These are phyloP conservation scores for Drosophila prolongata DNA, from an alignment of 2,888 invertebrate genomes.

Conservation along the genomic window DNA sequence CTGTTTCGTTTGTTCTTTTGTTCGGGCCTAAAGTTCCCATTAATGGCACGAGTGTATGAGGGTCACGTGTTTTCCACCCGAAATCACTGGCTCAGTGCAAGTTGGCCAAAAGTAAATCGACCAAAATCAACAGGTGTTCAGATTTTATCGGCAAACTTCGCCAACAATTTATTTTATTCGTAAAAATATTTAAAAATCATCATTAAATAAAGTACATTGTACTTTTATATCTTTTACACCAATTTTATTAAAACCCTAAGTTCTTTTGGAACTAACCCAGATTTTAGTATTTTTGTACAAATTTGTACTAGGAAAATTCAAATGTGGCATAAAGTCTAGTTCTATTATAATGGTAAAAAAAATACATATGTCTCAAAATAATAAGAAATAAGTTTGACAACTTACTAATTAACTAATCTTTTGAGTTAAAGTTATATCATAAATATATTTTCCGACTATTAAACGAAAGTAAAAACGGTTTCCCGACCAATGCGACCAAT, in stretches of 20 bases:
- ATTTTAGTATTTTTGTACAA: too few relatives aligned
- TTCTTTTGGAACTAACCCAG: too few relatives aligned
- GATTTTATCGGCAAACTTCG: background rate
- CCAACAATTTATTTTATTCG: background rate
- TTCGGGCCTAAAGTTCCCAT: constrained; percentile 24
- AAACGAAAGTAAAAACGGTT: background rate
- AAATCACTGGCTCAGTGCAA: background rate
- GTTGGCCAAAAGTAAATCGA: background rate
- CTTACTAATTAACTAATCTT: too few relatives aligned
- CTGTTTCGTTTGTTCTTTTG: constrained; percentile 14
- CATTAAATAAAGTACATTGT: too few relatives aligned
- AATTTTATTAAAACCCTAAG: too few relatives aligned
- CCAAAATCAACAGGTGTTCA: constrained; percentile 11
- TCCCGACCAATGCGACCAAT: background rate
- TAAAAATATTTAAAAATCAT: background rate
- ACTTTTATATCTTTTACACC: too few relatives aligned
- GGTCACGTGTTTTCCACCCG: background rate
- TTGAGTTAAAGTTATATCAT: too few relatives aligned
- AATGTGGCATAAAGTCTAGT: too few relatives aligned
- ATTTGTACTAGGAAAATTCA: too few relatives aligned
- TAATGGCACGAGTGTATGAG: constrained; percentile 11
- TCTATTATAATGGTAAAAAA: too few relatives aligned
- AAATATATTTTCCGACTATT: background rate
- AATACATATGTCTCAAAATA: too few relatives aligned
- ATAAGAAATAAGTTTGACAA: too few relatives aligned